Conservation (phyloP, 1,140 invertebrate genomes). For the Achatina immaculata region DNA sequence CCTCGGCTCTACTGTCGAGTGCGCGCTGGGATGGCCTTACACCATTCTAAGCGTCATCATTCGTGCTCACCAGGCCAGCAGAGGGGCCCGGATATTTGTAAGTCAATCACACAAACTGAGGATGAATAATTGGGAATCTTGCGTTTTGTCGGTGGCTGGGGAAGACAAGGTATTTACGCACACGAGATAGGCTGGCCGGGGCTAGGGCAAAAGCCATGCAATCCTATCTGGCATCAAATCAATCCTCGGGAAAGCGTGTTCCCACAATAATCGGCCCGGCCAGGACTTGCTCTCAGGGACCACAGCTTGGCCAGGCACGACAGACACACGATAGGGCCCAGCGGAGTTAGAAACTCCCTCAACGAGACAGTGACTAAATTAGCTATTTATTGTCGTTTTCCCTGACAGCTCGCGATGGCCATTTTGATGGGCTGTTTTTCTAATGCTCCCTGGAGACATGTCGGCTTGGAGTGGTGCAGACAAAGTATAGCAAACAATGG, state of each 20-base stretch:
- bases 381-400: slow-evolving; percentile 39
- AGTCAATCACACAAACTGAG: slow-evolving; percentile 36
- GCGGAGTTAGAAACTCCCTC: slow-evolving; percentile 8
- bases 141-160: not conserved
- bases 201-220: slow-evolving; percentile 22
- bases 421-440: slow-evolving; percentile 35
- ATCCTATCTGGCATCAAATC: slow-evolving; percentile 18
- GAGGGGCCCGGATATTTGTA: slow-evolving; percentile 17
- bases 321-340: slow-evolving; percentile 32
- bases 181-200: not conserved
- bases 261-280: slow-evolving; percentile 31
- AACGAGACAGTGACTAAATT: slow-evolving; percentile 37
- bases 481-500: not conserved
- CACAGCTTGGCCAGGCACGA: not conserved
- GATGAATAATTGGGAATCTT: slow-evolving; percentile 32
- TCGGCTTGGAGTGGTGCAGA: not conserved
- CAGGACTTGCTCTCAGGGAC: slow-evolving; percentile 17
- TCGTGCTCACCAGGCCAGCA: slow-evolving; percentile 22
- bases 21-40: slow-evolving; percentile 4
- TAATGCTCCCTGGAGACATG: slow-evolving; percentile 1
- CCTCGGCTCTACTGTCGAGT: not conserved
- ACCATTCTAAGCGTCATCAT: slow-evolving; percentile 18
- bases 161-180: slow-evolving; percentile 14
- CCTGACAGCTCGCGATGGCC: slow-evolving; percentile 30
- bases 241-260: slow-evolving; percentile 32